Base-by-base conservation (phyloP, 2,888 invertebrate species). In the Epirrhoe alternata region DNA sequence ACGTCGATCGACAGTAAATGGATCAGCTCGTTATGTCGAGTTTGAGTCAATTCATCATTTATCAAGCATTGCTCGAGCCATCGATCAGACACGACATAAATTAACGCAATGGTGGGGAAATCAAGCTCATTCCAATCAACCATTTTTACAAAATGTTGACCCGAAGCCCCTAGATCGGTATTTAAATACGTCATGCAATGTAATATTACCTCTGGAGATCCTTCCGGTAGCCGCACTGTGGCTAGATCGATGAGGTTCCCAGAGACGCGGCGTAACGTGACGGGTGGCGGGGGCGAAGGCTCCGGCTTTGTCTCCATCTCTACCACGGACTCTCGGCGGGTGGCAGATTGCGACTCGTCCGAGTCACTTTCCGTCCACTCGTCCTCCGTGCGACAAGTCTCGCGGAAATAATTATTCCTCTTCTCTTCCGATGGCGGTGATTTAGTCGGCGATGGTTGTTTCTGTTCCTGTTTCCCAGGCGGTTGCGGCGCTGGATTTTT, bases 331-430 rank as follows among this genome's bases (percentile, higher is more conserved):
- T 53, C 74, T 17, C 78, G 68, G 58, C 77, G 79, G 45, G 72
- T 63, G 6, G 24, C 24, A 3, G 75, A 69, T 49, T 78, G 81
- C 61, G 76, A 61, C 65, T 84, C 86, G 55, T 91, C 92, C n/a
- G 87, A 83, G 64, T 92, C 92, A 69, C 92, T 92, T 30, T 92
- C 93, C 0, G 94, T 94, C 87, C 94, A 94, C 77, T 95, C 95
- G 67, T 95, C 95, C 80, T 95, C 95, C 24, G 95, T 95, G 58
- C 94, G 94, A 77, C 95, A 95, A 1, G 95, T 95, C 82, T 95
- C 95, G 14, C 93, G 92, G 78, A 94, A 94, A 75, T 90, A 95
- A 72, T 91, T 92, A 66, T 94, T 93, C 69, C 85, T 76, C 68
- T 87, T 86, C 68, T 86, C 84, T 72, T 82, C 82, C 45, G 80